Evolutionary conservation across 2,888 invertebrate genomes (phyloP).

Genomic region (Nephrotoma flavescens): DNA sequence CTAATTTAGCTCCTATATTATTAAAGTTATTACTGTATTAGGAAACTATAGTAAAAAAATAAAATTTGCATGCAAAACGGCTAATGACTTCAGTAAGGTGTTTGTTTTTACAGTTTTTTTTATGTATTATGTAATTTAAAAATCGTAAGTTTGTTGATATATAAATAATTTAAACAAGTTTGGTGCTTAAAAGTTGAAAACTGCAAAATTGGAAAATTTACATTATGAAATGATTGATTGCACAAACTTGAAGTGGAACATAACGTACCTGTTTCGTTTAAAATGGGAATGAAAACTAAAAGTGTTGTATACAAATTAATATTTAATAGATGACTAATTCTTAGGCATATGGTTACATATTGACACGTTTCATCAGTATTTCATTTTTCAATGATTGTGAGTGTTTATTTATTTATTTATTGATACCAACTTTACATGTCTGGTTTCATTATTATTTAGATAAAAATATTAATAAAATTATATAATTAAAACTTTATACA

Average conservation of each 20-base stretch:
- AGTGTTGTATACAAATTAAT: no score
- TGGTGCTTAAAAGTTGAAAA: not conserved
- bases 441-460: no score
- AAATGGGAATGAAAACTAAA: no score
- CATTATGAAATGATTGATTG: not conserved
- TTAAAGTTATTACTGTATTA: not conserved
- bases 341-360: no score
- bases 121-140: not conserved
- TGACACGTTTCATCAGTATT: no score
- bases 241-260: not conserved
- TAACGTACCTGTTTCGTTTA: not conserved
- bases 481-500: no score
- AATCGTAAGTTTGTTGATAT: not conserved
- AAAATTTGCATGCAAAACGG: not conserved
- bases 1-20: not conserved
- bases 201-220: not conserved
- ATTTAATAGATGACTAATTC: no score
- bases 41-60: not conserved
- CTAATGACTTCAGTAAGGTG: not conserved
- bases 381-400: no score
- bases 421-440: no score
- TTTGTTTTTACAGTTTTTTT: not conserved
- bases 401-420: no score
- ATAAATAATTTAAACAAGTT: not conserved
- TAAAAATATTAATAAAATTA: no score